phyloP scores from a whole-genome alignment of 2,797 vertebrate species.

The Arctocebus calabarensis region DNA sequence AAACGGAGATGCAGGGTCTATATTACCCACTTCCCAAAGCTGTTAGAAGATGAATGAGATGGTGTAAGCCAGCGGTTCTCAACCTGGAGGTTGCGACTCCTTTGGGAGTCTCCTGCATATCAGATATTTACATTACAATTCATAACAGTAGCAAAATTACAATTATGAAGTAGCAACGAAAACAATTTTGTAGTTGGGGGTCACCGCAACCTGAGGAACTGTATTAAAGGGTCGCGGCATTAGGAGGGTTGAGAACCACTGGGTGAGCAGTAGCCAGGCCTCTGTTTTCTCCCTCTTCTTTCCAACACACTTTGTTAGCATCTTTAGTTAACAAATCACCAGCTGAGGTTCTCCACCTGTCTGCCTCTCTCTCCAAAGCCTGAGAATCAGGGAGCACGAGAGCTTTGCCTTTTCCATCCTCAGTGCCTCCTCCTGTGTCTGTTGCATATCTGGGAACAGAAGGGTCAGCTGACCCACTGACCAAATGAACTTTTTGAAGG shows the following conservation, averaged over 20 bases:
- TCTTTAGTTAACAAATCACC: background rate
- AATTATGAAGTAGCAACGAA: no score
- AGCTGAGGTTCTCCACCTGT: background rate
- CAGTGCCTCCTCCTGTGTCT: background rate
- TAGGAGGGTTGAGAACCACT: no score
- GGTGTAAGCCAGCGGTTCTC: background rate
- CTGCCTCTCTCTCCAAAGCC: background rate
- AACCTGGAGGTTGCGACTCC: no score
- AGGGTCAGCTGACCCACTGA: background rate
- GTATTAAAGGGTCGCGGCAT: no score
- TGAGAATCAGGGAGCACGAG: background rate
- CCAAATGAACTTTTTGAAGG: slow-evolving; percentile 41
- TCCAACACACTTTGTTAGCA: background rate
- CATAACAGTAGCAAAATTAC: no score
- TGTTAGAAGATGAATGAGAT: background rate
- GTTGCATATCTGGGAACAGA: background rate
- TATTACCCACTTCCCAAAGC: background rate
- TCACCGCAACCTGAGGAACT: no score
- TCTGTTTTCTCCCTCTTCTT: background rate
- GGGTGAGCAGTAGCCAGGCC: background rate
- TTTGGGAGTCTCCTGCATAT: no score
- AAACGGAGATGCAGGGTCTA: background rate
- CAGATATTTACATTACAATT: no score
- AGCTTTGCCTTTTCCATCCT: background rate
- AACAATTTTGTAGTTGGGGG: no score